Evolutionary conservation across 2,888 invertebrate species (phyloP).

Genomic region (Andrena hattorfiana): DNA sequence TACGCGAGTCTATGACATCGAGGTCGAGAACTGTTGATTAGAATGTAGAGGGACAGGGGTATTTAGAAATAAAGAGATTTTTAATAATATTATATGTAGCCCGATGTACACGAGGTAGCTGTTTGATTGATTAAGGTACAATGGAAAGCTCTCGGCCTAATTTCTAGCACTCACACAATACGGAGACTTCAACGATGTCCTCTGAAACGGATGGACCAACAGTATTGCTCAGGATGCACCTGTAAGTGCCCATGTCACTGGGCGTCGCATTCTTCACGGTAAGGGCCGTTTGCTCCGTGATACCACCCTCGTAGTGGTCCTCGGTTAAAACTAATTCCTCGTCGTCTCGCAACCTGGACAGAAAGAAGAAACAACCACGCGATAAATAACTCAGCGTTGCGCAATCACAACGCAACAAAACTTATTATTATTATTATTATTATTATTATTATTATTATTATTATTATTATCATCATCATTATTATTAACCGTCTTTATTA

Average conservation of each 20-base stretch:
- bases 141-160: neutral
- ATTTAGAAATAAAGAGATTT: too few species aligned
- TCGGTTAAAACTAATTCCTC: constrained; percentile 87
- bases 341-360: constrained; percentile 88
- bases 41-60: too few species aligned
- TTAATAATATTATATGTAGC: too few species aligned
- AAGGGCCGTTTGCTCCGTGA: constrained; percentile 90
- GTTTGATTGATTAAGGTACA: too few species aligned
- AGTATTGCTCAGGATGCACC: constrained; percentile 92
- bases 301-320: constrained; percentile 92
- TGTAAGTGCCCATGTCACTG: constrained; percentile 94
- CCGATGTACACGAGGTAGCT: too few species aligned
- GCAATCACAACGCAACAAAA: too few species aligned
- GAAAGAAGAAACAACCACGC: neutral
- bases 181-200: constrained; percentile 91
- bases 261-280: constrained; percentile 91
- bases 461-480: too few species aligned
- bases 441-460: too few species aligned
- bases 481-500: neutral
- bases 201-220: constrained; percentile 92
- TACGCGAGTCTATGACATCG: too few species aligned
- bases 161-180: constrained; percentile 90
- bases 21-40: too few species aligned
- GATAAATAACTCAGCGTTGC: neutral
- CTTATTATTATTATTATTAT: too few species aligned